Evolutionary conservation across 2,113 vertebrate species (phyloP), one percentile per base, ranked within the genome.

Genomic region (Bufo bufo): DNA sequence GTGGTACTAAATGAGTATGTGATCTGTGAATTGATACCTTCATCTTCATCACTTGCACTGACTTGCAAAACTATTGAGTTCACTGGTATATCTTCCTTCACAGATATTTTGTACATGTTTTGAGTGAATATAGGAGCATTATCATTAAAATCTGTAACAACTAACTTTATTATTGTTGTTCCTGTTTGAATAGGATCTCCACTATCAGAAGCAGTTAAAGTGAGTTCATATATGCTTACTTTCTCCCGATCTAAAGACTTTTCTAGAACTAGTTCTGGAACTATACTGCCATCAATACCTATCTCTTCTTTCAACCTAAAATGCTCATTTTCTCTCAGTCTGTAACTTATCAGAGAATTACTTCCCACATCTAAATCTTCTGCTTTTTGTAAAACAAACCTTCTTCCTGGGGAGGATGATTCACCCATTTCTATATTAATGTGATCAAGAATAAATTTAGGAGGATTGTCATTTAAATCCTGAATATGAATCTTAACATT

Each of bases 211-310:
- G 92, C 92, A 5, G 87, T 94, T 17, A 95, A 78, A 2, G 91
- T 89, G 45, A 95, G 78, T 50, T 85, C 56, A 79, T 94, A 91
- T 19, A 3, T 1, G 10, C 33, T 90, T 80, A 93, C 88, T 1
- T 49, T 63, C 90, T 95, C 94, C 2, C 93, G 63, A 82, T 95
- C 94, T 89, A 95, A 87, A 7, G 85, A 17, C 23, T 91, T 94
- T 10, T 91, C 87, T 63, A 95, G 0, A 45, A 92, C 33, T 79
- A 95, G 77, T 89, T 94, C 93, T 3, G 93, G 66, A 71, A 33
- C 33, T 71, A 71, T 23, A 71, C 23, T 71, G 66, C 66, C 66
- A 43, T 71, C 66, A 91, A 6, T n/a, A 74, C 90, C 90, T 0
- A 88, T 91, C 90, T 92, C 92, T 54, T 93, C 83, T 2, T 91